phyloP scores from a whole-genome alignment of 2,888 invertebrate genomes.

The Drosophila nigricruria region DNA sequence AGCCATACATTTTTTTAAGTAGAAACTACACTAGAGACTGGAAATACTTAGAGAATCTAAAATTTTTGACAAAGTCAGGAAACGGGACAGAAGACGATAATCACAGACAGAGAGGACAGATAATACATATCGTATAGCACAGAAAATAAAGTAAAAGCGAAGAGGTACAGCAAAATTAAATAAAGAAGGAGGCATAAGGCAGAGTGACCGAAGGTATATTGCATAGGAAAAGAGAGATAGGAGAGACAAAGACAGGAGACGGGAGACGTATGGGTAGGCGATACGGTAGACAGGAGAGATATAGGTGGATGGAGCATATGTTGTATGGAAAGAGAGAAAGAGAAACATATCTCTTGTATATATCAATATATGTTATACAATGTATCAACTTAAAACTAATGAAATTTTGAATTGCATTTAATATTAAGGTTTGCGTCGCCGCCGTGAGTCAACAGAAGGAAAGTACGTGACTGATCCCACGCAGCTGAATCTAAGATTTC shows the following conservation, averaged over 20 bases:
- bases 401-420: background rate
- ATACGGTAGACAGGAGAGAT: background rate
- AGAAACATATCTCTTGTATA: background rate
- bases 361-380: background rate
- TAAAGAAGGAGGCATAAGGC: no score
- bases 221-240: no score
- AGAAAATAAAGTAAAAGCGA: no score
- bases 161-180: no score
- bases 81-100: background rate
- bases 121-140: no score
- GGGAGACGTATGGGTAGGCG: no score
- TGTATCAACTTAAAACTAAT: background rate
- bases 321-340: background rate
- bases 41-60: background rate
- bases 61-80: background rate
- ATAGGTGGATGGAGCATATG: no score
- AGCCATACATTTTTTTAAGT: background rate
- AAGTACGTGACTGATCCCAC: constrained; percentile 95
- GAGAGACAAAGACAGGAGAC: background rate
- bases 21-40: background rate
- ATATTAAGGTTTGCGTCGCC: constrained; percentile 88
- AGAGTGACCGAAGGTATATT: no score
- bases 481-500: constrained; percentile 92
- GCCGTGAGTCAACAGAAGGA: constrained; percentile 90
- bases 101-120: no score